phyloP scores from a whole-genome alignment of 2,113 vertebrate species.

The Scartelaos histophorus region DNA sequence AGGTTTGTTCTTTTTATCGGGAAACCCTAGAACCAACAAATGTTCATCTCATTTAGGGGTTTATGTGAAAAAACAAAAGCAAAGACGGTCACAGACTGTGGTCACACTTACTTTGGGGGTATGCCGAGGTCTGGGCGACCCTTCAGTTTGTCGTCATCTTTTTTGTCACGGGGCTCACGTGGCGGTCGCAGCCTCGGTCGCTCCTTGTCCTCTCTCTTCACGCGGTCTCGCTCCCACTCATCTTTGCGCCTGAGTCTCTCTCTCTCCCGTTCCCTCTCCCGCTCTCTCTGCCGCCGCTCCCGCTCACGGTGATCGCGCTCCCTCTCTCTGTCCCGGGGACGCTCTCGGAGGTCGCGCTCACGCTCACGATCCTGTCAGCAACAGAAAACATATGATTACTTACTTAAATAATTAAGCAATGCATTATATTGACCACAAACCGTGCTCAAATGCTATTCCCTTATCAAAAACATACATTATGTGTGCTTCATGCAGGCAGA shows the following conservation, averaged over 20 bases:
- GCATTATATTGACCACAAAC: background rate
- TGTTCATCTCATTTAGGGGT: too few relatives aligned
- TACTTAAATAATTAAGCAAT: too few relatives aligned
- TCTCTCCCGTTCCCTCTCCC: conserved; percentile 87
- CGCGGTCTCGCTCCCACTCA: conserved; percentile 87
- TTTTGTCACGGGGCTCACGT: conserved; percentile 85
- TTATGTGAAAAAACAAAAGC: background rate
- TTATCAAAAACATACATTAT: background rate
- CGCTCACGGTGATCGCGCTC: conserved; percentile 83
- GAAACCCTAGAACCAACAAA: background rate
- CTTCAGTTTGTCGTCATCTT: conserved; percentile 90
- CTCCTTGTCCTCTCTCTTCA: conserved; percentile 90
- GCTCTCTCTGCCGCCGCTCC: conserved; percentile 83
- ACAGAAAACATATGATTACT: too few relatives aligned
- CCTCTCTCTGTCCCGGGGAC: conserved; percentile 80
- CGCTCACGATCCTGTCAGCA: conserved; percentile 82
- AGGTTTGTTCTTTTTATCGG: background rate
- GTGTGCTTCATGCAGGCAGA: background rate
- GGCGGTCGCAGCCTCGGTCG: conserved; percentile 85
- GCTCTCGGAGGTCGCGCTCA: conserved; percentile 75
- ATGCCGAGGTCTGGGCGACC: conserved; percentile 81
- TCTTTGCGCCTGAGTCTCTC: conserved; percentile 88
- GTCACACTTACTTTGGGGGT: conserved; percentile 81
- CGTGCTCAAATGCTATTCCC: background rate
- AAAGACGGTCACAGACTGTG: background rate